Base-by-base conservation (phyloP, 2,113 vertebrate species). In the Tursiops truncatus region DNA sequence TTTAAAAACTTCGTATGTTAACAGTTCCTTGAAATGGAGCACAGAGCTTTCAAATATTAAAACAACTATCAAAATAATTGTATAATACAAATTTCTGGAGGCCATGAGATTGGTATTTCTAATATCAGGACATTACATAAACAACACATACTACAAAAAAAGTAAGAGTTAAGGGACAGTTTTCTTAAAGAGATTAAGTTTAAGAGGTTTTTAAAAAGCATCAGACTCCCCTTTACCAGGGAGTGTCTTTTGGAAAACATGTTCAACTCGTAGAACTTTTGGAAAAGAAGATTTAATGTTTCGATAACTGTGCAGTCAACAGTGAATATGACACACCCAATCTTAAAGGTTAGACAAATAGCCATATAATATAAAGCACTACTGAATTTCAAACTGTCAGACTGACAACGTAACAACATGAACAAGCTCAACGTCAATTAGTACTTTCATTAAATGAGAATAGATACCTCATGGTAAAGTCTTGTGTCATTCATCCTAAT, bases 401-500 rank as follows among this genome's bases (percentile, higher is more conserved):
- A n/a, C 3, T 60, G 18, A 73, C 13, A 60, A 25, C 2, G 10
- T 60, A 92, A 93, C 62, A 67, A 44, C n/a, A 81, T 2, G 28
- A 80, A 79, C 25, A 83, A 44, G n/a, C 14, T 60, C 73, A 67
- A 2, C 6, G 33, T 70, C 58, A 41, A 33, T 36, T 1, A 47
- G 21, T 15, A 44, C 11, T 50, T 9, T 67, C 47, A 17, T 10
- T 44, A n/a, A 58, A 56, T 4, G 18, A 80, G 62, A 84, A 36
- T 0, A 82, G 97, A 98, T 98, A 98, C 99, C 99, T 99, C 99
- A 9, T 99, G 99, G 97, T 99, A 99, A 62, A 99, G 98, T 67
- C 99, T 99, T 0, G 99, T 99, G 93, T 99, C 99, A 41, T 99
- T 99, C 98, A 99, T 99, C 96, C 99, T 98, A 91, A 99, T 99